These are phyloP conservation scores for Brachypterus glaber DNA, from an alignment of 2,888 invertebrate genomes.

Conservation along the genomic window DNA sequence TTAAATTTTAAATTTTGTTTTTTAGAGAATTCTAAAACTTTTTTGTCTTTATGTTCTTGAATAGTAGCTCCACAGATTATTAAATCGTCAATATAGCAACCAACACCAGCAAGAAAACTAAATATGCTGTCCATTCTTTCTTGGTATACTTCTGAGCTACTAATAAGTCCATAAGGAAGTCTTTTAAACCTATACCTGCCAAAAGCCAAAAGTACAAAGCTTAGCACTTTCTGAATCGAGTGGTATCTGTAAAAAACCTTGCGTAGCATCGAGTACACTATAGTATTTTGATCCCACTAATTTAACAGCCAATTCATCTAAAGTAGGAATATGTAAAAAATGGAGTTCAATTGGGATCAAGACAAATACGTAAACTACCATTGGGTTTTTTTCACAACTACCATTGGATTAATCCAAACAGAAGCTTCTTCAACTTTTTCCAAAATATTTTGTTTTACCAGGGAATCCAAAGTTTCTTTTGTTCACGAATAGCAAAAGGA, in stretches of 20 bases:
- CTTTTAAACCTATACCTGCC: constrained; percentile 15
- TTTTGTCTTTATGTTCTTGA: constrained; percentile 15
- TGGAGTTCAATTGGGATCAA: constrained; percentile 17
- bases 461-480: constrained; percentile 13
- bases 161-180: constrained; percentile 11
- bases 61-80: constrained; percentile 13
- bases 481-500: constrained; percentile 10
- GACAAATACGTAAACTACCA: constrained; percentile 17
- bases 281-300: constrained; percentile 15
- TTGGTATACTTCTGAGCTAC: constrained; percentile 14
- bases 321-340: constrained; percentile 12
- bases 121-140: constrained; percentile 9
- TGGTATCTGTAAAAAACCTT: constrained; percentile 16
- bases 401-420: constrained; percentile 20
- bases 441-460: constrained; percentile 15
- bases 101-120: constrained; percentile 12
- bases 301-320: constrained; percentile 16
- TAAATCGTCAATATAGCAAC: constrained; percentile 20
- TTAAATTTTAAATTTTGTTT: neutral
- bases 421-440: constrained; percentile 12
- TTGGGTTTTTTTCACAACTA: constrained; percentile 20
- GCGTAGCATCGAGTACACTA: constrained; percentile 15
- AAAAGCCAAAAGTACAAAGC: constrained; percentile 18
- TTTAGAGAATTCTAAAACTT: neutral
- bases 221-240: constrained; percentile 17